Percentiles rank a stretch among this genome's conserved stretches.
Evolutionary conservation across 2,888 invertebrate species (phyloP).

Genomic region (Lochmaea crataegi): DNA sequence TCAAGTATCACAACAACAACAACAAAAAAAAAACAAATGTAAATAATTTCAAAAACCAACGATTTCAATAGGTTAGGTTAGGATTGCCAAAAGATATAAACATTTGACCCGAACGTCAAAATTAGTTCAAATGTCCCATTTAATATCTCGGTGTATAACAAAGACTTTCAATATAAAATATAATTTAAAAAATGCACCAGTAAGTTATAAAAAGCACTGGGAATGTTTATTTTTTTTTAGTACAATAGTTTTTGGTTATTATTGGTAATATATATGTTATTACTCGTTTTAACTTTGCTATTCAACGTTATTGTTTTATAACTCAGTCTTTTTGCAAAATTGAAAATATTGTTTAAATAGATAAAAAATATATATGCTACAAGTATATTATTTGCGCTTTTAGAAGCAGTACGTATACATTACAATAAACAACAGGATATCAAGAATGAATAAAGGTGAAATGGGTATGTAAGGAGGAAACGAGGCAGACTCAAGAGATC

Average conservation of each 20-base stretch:
- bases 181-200: slow-evolving; percentile 40
- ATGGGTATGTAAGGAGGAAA: not conserved
- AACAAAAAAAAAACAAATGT: too few species aligned
- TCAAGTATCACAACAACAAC: too few species aligned
- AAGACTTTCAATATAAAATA: slow-evolving; percentile 26
- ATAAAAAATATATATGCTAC: slow-evolving; percentile 18
- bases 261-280: slow-evolving; percentile 42
- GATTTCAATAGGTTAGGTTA: too few species aligned
- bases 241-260: slow-evolving; percentile 48
- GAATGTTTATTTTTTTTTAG: slow-evolving; percentile 51
- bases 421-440: not conserved
- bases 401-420: slow-evolving; percentile 22
- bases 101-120: not conserved
- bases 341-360: slow-evolving; percentile 24
- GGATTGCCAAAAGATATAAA: not conserved
- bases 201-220: slow-evolving; percentile 51
- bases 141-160: slow-evolving; percentile 27
- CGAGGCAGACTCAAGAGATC: too few species aligned
- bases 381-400: not conserved
- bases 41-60: not conserved
- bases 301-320: slow-evolving; percentile 46
- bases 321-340: slow-evolving; percentile 51
- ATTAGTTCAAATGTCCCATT: slow-evolving; percentile 2
- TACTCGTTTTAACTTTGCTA: slow-evolving; percentile 32
- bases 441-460: not conserved